A percentile compares a stretch with the other conserved stretches of the same genome.
These are phyloP conservation scores for Sipha maydis DNA, from an alignment of 2,888 invertebrate species.

Conservation along the genomic window DNA sequence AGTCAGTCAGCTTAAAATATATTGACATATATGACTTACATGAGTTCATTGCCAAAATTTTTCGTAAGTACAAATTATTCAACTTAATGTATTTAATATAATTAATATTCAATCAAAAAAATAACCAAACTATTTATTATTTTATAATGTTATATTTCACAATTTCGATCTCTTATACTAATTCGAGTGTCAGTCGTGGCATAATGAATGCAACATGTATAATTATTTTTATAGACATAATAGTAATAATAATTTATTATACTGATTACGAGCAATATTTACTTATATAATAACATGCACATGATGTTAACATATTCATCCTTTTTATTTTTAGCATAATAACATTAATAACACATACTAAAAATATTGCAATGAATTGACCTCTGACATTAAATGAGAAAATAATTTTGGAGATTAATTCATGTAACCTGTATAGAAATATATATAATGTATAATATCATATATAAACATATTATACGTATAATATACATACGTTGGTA, in stretches of 20 bases:
- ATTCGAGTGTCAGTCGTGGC: not conserved
- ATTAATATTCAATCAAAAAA: not conserved
- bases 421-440: not conserved
- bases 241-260: conserved; percentile 7
- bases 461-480: no score
- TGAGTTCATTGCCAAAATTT: not conserved
- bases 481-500: not conserved
- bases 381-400: not conserved
- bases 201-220: not conserved
- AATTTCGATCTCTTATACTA: not conserved
- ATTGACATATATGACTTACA: not conserved
- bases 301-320: not conserved
- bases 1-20: not conserved
- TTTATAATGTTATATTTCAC: not conserved
- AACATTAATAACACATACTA: not conserved
- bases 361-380: not conserved
- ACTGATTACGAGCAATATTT: not conserved
- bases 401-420: not conserved
- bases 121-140: not conserved
- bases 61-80: not conserved
- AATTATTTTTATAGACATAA: not conserved
- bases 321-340: not conserved
- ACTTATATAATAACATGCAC: not conserved
- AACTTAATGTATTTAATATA: not conserved
- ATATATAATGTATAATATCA: not conserved